Percentiles rank a stretch among this genome's conserved stretches.
phyloP scores from a whole-genome alignment of 2,888 invertebrate genomes.

The Drepanosiphum platanoidis region DNA sequence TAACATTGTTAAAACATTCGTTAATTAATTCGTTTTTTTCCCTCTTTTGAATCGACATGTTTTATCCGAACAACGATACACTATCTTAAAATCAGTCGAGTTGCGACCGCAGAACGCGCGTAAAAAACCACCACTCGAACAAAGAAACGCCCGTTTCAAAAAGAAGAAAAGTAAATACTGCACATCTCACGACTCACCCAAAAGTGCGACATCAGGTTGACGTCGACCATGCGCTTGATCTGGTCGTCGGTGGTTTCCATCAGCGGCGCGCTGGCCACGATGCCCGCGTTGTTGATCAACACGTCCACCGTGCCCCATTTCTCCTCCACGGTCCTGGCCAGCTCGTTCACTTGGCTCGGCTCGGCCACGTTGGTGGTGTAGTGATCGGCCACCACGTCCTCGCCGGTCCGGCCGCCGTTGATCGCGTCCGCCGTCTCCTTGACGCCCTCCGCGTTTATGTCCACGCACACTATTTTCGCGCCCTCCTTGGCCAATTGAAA shows the following conservation, averaged over 20 bases:
- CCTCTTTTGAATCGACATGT: too few species aligned
- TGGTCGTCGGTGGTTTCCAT: conserved; percentile 68
- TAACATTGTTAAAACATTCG: too few species aligned
- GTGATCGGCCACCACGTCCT: conserved; percentile 66
- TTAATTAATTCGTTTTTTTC: too few species aligned
- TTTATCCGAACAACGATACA: too few species aligned
- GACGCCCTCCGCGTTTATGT: conserved; percentile 64
- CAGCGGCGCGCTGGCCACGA: conserved; percentile 68
- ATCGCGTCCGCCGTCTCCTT: conserved; percentile 64
- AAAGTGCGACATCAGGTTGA: conserved; percentile 69
- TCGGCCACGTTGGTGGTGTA: conserved; percentile 66
- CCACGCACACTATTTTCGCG: conserved; percentile 64
- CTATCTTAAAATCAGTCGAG: too few species aligned
- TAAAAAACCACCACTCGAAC: not conserved
- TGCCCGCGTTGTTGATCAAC: conserved; percentile 69
- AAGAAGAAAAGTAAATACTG: too few species aligned
- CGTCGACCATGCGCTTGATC: conserved; percentile 68
- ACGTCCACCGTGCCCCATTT: conserved; percentile 67
- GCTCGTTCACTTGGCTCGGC: conserved; percentile 17
- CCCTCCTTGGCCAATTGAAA: conserved; percentile 68
- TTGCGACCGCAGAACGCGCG: too few species aligned
- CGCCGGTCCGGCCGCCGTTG: conserved; percentile 66
- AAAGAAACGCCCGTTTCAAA: too few species aligned
- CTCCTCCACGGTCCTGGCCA: conserved; percentile 39
- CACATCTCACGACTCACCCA: conserved; percentile 67